phyloP scores from a whole-genome alignment of 2,113 vertebrate genomes.

The Saccopteryx bilineata region DNA sequence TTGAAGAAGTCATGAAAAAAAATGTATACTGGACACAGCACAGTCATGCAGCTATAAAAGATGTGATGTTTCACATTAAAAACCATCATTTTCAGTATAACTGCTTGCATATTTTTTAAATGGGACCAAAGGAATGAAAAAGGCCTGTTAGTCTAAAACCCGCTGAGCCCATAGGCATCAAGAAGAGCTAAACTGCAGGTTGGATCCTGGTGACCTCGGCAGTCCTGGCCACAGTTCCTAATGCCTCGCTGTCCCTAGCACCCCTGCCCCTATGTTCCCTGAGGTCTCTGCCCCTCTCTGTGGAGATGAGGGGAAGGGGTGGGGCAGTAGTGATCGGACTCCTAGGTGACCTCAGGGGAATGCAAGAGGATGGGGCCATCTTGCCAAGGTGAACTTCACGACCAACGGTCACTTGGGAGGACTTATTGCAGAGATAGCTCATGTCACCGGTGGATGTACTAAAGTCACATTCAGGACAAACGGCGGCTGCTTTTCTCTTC shows the following conservation, averaged over 20 bases:
- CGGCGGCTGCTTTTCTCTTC: background rate
- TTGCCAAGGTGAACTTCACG: background rate
- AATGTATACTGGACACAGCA: background rate
- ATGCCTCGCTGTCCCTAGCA: background rate
- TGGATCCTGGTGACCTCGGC: background rate
- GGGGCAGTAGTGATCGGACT: background rate
- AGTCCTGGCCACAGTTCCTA: background rate
- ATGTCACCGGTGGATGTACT: background rate
- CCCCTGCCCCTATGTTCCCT: background rate
- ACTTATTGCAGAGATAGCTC: background rate
- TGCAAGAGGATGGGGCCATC: rapidly evolving
- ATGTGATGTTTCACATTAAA: background rate
- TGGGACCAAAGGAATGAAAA: background rate
- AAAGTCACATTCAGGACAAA: background rate
- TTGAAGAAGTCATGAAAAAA: background rate
- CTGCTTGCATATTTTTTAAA: background rate
- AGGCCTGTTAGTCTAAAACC: background rate
- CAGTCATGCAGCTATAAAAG: background rate
- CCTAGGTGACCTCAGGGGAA: background rate
- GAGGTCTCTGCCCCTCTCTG: background rate
- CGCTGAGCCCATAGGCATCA: background rate
- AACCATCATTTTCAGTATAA: background rate
- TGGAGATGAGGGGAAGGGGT: background rate
- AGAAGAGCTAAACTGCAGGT: background rate
- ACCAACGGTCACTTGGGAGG: background rate